Percentiles rank a stretch among this genome's conserved stretches.
These are phyloP conservation scores for Drosophila bocki DNA, from an alignment of 1,140 invertebrate species.

Conservation along the genomic window DNA sequence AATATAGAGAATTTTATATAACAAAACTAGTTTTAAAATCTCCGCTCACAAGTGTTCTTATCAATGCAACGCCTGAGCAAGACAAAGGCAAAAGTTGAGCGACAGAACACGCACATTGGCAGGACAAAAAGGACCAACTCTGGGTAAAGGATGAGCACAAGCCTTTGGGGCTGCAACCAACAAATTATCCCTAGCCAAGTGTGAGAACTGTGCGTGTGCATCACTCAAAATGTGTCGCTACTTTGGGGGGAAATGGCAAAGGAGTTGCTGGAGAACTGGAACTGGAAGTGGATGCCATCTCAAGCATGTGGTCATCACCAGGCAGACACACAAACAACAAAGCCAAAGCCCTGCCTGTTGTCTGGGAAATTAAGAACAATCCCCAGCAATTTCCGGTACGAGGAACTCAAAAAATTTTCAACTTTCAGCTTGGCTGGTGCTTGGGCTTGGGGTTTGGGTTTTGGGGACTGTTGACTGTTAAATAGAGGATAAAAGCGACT, in stretches of 20 bases:
- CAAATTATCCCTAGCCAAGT: slow-evolving; percentile 69
- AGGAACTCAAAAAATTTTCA: slow-evolving; percentile 72
- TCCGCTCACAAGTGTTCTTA: slow-evolving; percentile 8
- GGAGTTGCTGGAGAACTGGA: slow-evolving; percentile 39
- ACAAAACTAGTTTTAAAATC: not conserved
- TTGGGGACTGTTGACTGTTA: slow-evolving; percentile 27
- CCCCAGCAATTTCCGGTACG: slow-evolving; percentile 79
- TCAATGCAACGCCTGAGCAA: slow-evolving; percentile 35
- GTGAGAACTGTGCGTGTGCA: slow-evolving; percentile 73
- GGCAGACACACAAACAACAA: slow-evolving; percentile 37
- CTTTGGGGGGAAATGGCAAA: slow-evolving; percentile 31
- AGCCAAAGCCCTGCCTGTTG: slow-evolving; percentile 58
- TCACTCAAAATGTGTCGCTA: slow-evolving; percentile 73
- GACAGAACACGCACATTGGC: slow-evolving; percentile 37
- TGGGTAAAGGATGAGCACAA: slow-evolving; percentile 30
- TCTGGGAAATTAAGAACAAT: slow-evolving; percentile 83
- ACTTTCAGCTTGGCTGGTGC: slow-evolving; percentile 38
- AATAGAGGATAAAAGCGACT: slow-evolving; percentile 57
- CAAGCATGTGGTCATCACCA: slow-evolving; percentile 74
- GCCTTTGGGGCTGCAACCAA: slow-evolving; percentile 61
- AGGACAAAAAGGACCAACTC: slow-evolving; percentile 37
- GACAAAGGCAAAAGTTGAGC: slow-evolving; percentile 8
- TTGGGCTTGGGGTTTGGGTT: slow-evolving; percentile 3
- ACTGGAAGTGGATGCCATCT: slow-evolving; percentile 63
- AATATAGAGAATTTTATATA: no score